phyloP scores from a whole-genome alignment of 35 echinoderm and acorn worm species.

The Apostichopus parvimensis region DNA sequence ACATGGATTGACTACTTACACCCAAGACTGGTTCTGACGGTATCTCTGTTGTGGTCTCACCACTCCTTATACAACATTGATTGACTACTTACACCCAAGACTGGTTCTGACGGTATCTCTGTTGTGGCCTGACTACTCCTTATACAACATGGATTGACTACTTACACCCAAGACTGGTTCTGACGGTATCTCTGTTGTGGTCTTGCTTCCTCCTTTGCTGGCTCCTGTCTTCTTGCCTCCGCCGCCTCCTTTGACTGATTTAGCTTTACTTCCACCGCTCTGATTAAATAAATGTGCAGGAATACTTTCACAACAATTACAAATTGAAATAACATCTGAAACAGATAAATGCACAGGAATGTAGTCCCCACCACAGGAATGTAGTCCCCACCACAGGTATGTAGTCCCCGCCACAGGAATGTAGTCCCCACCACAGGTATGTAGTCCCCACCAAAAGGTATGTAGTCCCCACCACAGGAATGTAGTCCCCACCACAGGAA shows the following conservation, averaged over 20 bases:
- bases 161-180: conserved; percentile 68
- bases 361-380: too few relatives aligned
- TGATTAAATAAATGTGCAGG: background rate
- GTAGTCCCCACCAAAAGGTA: too few relatives aligned
- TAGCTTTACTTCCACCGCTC: background rate
- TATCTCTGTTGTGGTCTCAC: background rate
- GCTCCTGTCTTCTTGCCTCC: conserved; percentile 65
- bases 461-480: too few relatives aligned
- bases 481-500: too few relatives aligned
- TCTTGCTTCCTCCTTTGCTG: conserved; percentile 30
- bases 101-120: conserved; percentile 62
- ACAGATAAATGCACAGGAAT: background rate
- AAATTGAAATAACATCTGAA: conserved; percentile 12
- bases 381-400: too few relatives aligned
- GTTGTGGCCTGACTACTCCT: background rate
- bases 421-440: too few relatives aligned
- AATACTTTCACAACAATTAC: background rate
- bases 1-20: background rate
- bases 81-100: conserved; percentile 54
- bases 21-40: background rate
- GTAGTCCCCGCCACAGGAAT: too few relatives aligned
- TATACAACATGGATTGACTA: background rate
- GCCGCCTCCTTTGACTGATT: conserved; percentile 53
- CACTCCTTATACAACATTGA: too few relatives aligned
- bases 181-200: background rate